phyloP scores from a whole-genome alignment of 2,888 invertebrate genomes.

The Oeneis ivallda region DNA sequence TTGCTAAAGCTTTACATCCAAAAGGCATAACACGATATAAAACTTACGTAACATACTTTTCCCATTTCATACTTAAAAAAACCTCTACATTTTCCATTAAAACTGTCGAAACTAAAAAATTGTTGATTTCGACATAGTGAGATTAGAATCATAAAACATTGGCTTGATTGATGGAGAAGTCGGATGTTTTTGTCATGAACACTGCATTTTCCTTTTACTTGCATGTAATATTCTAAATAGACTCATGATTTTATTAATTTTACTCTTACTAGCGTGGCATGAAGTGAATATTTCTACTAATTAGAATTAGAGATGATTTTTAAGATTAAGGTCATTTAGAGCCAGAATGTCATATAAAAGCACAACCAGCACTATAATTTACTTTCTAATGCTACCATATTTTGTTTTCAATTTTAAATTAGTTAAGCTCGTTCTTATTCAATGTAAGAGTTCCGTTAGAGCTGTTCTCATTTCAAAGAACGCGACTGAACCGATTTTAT shows the following conservation, averaged over 20 bases:
- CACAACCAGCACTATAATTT: constrained; percentile 29
- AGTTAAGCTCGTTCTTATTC: constrained; percentile 1
- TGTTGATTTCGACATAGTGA: constrained; percentile 2
- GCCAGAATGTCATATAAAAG: constrained; percentile 43
- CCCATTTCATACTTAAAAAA: constrained; percentile 8
- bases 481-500: background rate
- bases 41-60: constrained; percentile 2
- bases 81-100: constrained; percentile 13
- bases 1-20: constrained; percentile 25
- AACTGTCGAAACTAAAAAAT: constrained; percentile 4
- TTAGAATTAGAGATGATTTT: constrained; percentile 37
- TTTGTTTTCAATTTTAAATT: constrained; percentile 4
- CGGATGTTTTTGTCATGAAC: constrained; percentile 39
- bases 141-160: constrained; percentile 16
- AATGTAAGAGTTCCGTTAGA: background rate
- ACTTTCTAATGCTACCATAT: background rate
- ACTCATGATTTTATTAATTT: constrained; percentile 29
- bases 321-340: constrained; percentile 42
- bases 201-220: constrained; percentile 30
- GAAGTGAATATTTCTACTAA: constrained; percentile 25
- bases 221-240: constrained; percentile 32
- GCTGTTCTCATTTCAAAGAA: background rate
- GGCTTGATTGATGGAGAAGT: constrained; percentile 35
- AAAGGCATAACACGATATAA: constrained; percentile 3
- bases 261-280: constrained; percentile 36